phyloP scores from a whole-genome alignment of 2,113 vertebrate species.

The Pseudonaja textilis region DNA sequence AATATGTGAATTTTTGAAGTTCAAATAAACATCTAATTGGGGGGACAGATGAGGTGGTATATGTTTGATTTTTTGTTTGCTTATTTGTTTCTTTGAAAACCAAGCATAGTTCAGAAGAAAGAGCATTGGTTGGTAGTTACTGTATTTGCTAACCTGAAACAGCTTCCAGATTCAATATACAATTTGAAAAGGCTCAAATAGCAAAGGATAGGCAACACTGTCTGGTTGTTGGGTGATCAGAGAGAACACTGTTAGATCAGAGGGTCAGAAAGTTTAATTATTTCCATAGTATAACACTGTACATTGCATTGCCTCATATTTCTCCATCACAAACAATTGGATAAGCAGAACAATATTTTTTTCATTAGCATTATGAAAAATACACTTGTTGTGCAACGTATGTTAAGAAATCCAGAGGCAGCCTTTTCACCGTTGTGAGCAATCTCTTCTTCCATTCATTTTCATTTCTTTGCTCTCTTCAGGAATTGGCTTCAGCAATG shows the following conservation, averaged over 20 bases:
- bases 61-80: neutral
- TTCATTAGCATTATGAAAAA: neutral
- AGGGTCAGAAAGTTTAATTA: neutral
- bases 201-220: neutral
- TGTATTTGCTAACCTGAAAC: neutral
- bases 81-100: neutral
- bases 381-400: neutral
- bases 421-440: too few species aligned
- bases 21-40: neutral
- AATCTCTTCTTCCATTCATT: neutral
- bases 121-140: neutral
- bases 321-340: neutral
- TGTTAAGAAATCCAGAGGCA: neutral
- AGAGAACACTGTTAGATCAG: neutral
- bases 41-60: neutral
- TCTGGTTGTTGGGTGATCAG: neutral
- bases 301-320: neutral
- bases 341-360: neutral
- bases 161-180: neutral
- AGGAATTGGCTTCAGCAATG: conserved; percentile 9
- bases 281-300: neutral
- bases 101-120: neutral
- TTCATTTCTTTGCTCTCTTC: neutral
- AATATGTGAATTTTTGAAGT: neutral
- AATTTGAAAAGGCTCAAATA: neutral